Percentiles rank a stretch among this genome's conserved stretches.
phyloP scores from a whole-genome alignment of 1,140 invertebrate species.

The Laupala kohalensis region DNA sequence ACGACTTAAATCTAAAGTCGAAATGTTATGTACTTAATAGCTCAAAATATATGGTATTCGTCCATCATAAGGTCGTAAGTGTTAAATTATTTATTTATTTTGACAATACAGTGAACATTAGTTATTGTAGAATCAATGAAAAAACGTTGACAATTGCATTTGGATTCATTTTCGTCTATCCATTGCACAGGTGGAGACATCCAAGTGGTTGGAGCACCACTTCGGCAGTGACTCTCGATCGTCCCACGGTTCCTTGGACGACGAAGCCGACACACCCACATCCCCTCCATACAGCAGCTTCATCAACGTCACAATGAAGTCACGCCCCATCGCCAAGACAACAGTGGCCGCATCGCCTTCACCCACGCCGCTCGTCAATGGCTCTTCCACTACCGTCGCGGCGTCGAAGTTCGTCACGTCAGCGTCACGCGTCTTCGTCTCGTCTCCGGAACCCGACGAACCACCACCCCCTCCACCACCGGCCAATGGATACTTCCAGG shows the following conservation, averaged over 20 bases:
- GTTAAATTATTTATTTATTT: too few relatives aligned
- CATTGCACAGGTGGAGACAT: conserved; percentile 53
- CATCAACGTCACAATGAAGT: conserved; percentile 67
- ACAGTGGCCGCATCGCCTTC: conserved; percentile 19
- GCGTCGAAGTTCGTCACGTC: conserved; percentile 26
- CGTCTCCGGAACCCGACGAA: conserved; percentile 19
- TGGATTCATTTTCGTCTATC: too few relatives aligned
- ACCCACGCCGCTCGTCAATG: conserved; percentile 6
- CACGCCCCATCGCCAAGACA: conserved; percentile 30
- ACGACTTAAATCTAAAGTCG: too few relatives aligned
- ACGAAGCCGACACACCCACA: conserved; percentile 36
- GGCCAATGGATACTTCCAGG: conserved; percentile 10
- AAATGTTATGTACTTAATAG: too few relatives aligned
- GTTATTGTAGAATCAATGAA: too few relatives aligned
- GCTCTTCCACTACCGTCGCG: conserved; percentile 19
- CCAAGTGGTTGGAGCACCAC: conserved; percentile 78
- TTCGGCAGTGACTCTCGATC: conserved; percentile 74
- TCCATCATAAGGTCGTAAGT: too few relatives aligned
- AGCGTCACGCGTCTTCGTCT: conserved; percentile 22
- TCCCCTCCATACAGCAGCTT: conserved; percentile 48
- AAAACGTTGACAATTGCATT: too few relatives aligned
- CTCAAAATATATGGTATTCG: too few relatives aligned
- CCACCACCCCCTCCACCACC: conserved; percentile 5
- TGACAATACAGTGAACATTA: too few relatives aligned
- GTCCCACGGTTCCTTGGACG: conserved; percentile 49